A percentile compares a stretch with the other conserved stretches of the same genome.
Conservation (phyloP, 1,140 invertebrate species). For the Drosophila eugracilis region DNA sequence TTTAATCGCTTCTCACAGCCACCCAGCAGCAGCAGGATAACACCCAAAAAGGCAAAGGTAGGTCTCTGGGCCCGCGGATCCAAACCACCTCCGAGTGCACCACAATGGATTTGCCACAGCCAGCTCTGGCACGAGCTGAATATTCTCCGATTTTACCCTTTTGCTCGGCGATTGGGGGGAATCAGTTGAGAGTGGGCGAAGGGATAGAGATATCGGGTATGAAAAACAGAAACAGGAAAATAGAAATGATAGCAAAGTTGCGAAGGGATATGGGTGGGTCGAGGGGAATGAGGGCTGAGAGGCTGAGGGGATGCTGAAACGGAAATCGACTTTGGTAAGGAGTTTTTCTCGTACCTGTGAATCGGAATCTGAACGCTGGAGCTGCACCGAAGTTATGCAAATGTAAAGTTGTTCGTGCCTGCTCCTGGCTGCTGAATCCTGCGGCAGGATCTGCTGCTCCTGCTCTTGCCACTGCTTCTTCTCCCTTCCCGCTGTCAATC, state of each 20-base stretch:
- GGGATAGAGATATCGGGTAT: constrained; percentile 40
- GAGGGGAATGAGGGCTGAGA: background rate
- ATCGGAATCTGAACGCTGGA: constrained; percentile 43
- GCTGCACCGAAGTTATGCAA: constrained; percentile 79
- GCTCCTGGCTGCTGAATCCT: constrained; percentile 16
- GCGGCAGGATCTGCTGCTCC: constrained; percentile 22
- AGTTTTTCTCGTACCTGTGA: constrained; percentile 71
- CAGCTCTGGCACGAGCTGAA: constrained; percentile 37
- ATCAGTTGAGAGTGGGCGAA: background rate
- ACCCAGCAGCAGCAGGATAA: background rate
- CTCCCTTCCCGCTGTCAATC: constrained; percentile 55
- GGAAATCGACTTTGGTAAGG: constrained; percentile 79
- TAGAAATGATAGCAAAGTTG: constrained; percentile 76
- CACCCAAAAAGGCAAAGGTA: constrained; percentile 2
- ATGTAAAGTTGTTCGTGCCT: constrained; percentile 52
- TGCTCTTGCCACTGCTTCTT: background rate
- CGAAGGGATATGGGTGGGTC: constrained; percentile 3
- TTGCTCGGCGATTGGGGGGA: background rate
- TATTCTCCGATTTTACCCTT: constrained; percentile 46
- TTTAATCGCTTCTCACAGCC: constrained; percentile 14
- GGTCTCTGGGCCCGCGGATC: constrained; percentile 10
- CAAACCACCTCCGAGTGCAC: constrained; percentile 29
- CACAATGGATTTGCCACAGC: constrained; percentile 45
- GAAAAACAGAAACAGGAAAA: constrained; percentile 68
- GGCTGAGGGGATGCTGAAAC: constrained; percentile 34